Evolutionary conservation across 2,113 vertebrate genomes (phyloP).

Genomic region (Stictonetta naevosa): DNA sequence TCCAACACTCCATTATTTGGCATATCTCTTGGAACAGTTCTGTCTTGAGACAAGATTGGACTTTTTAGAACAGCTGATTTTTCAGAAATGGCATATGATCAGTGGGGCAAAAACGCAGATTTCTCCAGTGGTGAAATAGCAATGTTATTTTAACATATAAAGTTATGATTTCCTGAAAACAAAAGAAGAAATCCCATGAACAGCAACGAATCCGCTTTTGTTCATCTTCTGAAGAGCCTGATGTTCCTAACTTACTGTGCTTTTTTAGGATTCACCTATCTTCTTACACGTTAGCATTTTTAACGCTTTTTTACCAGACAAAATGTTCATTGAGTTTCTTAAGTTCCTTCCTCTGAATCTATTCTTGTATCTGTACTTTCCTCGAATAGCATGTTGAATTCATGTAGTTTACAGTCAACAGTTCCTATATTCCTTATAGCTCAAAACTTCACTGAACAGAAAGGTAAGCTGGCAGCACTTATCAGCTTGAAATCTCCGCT

Average conservation of each 20-base stretch:
- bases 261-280: background rate
- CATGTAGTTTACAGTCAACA: background rate
- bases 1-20: background rate
- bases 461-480: background rate
- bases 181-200: background rate
- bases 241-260: background rate
- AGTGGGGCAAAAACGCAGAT: background rate
- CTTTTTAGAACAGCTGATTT: background rate
- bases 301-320: background rate
- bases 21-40: background rate
- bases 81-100: background rate
- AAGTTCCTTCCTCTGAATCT: background rate
- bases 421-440: background rate
- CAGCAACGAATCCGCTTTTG: background rate
- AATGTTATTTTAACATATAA: background rate
- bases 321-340: background rate
- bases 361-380: background rate
- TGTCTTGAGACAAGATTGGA: background rate
- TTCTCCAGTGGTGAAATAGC: background rate
- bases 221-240: background rate
- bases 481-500: background rate
- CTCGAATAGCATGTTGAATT: background rate
- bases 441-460: background rate
- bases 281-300: background rate
- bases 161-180: background rate